Evolutionary conservation across 2,888 invertebrate genomes (phyloP).

Genomic region (Invenusta paracnida): DNA sequence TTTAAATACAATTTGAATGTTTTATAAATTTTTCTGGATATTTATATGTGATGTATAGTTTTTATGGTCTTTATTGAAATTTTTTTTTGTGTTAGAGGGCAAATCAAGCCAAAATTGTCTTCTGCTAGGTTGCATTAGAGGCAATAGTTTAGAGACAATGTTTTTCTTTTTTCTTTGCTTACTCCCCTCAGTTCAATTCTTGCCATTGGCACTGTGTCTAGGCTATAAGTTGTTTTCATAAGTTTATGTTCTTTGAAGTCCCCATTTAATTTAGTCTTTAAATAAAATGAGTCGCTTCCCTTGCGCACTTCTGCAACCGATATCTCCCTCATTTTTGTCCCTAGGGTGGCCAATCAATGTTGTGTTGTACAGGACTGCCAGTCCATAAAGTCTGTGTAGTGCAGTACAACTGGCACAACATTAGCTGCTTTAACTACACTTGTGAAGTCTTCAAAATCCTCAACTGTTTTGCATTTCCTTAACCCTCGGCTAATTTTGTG

Average conservation of each 20-base stretch:
- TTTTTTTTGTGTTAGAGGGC: not conserved
- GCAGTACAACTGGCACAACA: not conserved
- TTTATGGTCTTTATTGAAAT: too few species aligned
- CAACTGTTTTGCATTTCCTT: not conserved
- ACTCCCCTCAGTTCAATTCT: not conserved
- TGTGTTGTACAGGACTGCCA: not conserved
- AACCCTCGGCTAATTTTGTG: not conserved
- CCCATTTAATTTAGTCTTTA: not conserved
- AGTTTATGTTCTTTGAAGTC: not conserved
- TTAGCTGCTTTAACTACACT: not conserved
- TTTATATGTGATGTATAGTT: too few species aligned
- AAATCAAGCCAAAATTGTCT: not conserved
- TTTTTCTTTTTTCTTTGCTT: not conserved
- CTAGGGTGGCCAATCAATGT: not conserved
- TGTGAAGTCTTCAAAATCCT: constrained; percentile 30
- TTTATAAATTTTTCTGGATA: too few species aligned
- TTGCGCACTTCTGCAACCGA: not conserved
- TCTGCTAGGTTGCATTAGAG: not conserved
- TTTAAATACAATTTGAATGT: too few species aligned
- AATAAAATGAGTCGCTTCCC: not conserved
- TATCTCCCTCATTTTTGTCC: not conserved
- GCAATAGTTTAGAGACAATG: not conserved
- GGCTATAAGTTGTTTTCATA: not conserved
- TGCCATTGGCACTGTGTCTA: not conserved
- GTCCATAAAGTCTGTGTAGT: not conserved